Conservation (phyloP, 2,113 vertebrate genomes). For the Heterotilapia buettikoferi region DNA sequence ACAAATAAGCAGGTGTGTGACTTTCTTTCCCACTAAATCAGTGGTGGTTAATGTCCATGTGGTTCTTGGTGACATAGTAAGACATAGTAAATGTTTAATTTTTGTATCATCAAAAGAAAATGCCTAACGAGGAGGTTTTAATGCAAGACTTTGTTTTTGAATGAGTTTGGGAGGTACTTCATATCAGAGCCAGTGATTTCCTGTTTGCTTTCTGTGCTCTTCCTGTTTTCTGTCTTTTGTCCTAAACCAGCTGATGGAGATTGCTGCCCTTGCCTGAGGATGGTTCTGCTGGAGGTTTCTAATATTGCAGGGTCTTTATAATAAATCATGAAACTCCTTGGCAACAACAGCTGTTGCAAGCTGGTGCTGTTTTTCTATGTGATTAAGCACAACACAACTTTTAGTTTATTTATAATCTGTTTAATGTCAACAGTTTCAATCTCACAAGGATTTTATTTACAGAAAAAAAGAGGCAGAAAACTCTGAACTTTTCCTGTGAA, state of each 20-base stretch:
- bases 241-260: background rate
- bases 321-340: background rate
- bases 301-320: background rate
- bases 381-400: background rate
- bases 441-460: background rate
- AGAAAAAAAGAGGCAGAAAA: background rate
- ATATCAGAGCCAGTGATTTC: background rate
- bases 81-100: accelerated
- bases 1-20: background rate
- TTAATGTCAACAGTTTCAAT: background rate
- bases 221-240: background rate
- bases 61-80: background rate
- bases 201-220: background rate
- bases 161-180: background rate
- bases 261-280: background rate
- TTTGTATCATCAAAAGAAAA: background rate
- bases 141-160: background rate
- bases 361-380: background rate
- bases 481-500: background rate
- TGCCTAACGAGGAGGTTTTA: accelerated
- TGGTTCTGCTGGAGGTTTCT: background rate
- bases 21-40: background rate
- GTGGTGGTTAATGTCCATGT: background rate
- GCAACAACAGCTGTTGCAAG: background rate
- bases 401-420: background rate